Base-by-base conservation (phyloP, 2,113 vertebrate species). In the Abramis brama region DNA sequence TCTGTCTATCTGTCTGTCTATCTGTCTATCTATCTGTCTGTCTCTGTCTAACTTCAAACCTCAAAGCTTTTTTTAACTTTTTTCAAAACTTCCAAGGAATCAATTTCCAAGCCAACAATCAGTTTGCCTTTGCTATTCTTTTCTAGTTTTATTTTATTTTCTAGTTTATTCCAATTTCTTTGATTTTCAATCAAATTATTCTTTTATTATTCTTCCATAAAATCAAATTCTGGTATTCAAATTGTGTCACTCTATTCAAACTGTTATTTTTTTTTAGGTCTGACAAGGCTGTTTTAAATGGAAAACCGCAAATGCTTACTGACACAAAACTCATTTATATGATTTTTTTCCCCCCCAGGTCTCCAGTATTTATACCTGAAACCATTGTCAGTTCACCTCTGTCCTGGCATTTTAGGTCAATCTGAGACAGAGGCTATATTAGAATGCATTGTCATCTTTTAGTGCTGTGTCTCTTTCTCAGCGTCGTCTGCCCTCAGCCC, bases 401-500 rank as follows among this genome's bases (percentile, higher is more conserved):
- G 25, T 87, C 70, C 25, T 85, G 0, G 27, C 11, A 0, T 33
- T 62, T 87, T 79, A 77, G 87, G 25, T 64, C 11, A 82, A 19
- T 77, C 45, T 39, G 10, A 84, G 62, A 39, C 78, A 43, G 55
- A 50, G 66, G 15, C 83, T 78, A 81, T 87, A 85, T 64, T 19
- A 70, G 80, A 86, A 85, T 70, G 83, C 60, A 82, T 60, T 78
- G 83, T 79, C 79, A 82, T 66, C 75, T 87, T 88, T 82, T 76
- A 87, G 79, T 87, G 73, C 82, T 62, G 66, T 60, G 87, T 83
- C 87, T 83, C 82, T 47, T 77, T 89, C 90, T 90, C 90, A 83
- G 57, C 87, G 74, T 90, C 84, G 91, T 91, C 90, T 88, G 80
- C 90, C 91, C 89, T 76, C 88, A 92, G 91, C 92, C 93, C 91